A percentile compares a stretch with the other conserved stretches of the same genome.
Evolutionary conservation across 2,888 invertebrate genomes (phyloP).

Genomic region (Chromoteleia sp.): DNA sequence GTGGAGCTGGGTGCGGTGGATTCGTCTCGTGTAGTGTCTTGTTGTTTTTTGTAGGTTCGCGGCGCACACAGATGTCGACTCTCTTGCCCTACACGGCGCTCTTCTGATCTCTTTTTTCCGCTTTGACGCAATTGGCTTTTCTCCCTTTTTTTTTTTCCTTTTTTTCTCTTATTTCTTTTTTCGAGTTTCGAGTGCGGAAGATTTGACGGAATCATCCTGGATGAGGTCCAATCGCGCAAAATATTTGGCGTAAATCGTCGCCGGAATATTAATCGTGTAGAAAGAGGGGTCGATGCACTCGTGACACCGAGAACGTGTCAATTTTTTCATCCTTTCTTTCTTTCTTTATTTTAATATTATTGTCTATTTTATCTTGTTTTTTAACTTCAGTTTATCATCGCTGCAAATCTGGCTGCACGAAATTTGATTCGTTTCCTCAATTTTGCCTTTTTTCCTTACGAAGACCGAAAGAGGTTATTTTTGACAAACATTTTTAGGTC

Average conservation of each 20-base stretch:
- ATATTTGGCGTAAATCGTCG: constrained; percentile 48
- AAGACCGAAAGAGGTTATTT: constrained; percentile 23
- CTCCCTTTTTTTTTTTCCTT: not conserved
- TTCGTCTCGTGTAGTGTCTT: too few relatives aligned
- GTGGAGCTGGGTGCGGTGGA: too few relatives aligned
- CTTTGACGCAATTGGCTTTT: constrained; percentile 36
- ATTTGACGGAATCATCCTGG: constrained; percentile 41
- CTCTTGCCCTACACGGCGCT: constrained; percentile 2
- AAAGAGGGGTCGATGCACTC: constrained; percentile 16
- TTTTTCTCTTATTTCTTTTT: not conserved
- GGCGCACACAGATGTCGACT: too few relatives aligned
- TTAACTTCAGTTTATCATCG: too few relatives aligned
- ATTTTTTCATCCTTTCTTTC: too few relatives aligned
- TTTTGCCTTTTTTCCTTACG: constrained; percentile 1
- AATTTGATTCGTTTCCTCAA: not conserved
- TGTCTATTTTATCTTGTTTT: too few relatives aligned
- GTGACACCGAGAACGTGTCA: not conserved
- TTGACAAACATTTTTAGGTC: constrained; percentile 35
- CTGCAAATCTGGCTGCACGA: too few relatives aligned
- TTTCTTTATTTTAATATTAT: too few relatives aligned
- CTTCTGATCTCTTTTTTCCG: too few relatives aligned
- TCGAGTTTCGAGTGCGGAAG: not conserved
- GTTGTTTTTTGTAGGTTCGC: too few relatives aligned
- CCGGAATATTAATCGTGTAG: constrained; percentile 11
- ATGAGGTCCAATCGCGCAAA: constrained; percentile 56